Base-by-base conservation (phyloP, 2,797 vertebrate genomes). In the Anniella stebbinsi region DNA sequence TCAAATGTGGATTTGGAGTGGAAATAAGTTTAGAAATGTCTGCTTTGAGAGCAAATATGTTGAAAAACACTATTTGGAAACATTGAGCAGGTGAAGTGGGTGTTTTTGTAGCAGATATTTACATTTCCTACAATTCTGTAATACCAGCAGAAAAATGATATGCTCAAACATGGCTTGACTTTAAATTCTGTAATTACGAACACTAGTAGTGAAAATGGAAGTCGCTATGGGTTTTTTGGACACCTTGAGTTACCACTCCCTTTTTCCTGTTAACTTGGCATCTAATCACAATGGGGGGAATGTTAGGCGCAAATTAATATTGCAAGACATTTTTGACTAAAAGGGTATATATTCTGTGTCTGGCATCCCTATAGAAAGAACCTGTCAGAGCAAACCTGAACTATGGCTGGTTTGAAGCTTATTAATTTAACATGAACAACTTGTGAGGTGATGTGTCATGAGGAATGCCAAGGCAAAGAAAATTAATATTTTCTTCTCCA, bases 391-490 rank as follows among this genome's bases (percentile, higher is more conserved):
- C 6, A 88, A 86, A 86, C 36, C 70, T 89, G 70, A 88, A 89
- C 23, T 66, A 51, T 77, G 60, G 45, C 82, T 89, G 73, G 48
- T 70, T 81, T 81, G 60, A 60, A 70, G 45, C 70, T 67, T 91
- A 82, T 81, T 81, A 86, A 86, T 86, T 89, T 81, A 91, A 88
- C 60, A 88, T 36, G 36, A 89, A 82, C 84, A 81, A 77, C 76
- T 88, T 86, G 77, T 89, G 89, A 86, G 85, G 69, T 82, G 84
- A 82, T 89, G 72, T 88, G 83, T 89, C 70, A 82, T 33, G 45
- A 70, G 69, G 57, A 81, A 86, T 77, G 77, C 48, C 90, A 91
- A 91, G 70, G 77, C 38, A 76, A 89, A 91, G 90, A 89, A 91
- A 89, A 82, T 86, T 81, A 91, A 60, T 90, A 67, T 33, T 80